Base-by-base conservation (phyloP, 2,888 invertebrate species). In the Polydrusus cervinus region DNA sequence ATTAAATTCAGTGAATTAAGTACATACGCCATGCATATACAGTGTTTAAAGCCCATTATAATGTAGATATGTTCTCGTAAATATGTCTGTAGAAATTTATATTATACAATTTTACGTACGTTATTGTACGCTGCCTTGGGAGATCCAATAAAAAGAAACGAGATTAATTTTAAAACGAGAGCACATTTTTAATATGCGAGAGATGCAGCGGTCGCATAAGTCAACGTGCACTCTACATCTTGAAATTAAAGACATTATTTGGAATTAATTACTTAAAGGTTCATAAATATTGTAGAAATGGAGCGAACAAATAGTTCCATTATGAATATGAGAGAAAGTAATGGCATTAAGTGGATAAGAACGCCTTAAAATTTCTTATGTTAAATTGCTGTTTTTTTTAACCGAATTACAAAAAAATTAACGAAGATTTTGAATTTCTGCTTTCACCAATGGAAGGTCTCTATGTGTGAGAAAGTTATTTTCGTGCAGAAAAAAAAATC, bases 1-100 rank as follows among this genome's bases (percentile, higher is more conserved):
- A 75, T 74, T 77, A 75, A 77, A 77, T 77, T 77, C 74, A 77
- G 71, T 53, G 74, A 77, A 74, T 74, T 77, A 77, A 74, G 70
- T 74, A 74, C 74, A 49, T 70, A 74, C 57, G 62, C 70, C 73
- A 71, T 74, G 72, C 72, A 77, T 74, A 55, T 68, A 74, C 74
- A 74, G 71, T 71, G 74, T 74, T 77, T 74, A 77, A 77, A 47
- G 74, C 66, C 74, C 77, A 77, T 77, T 77, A 74, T 77, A 74
- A 74, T 74, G 77, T 74, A 74, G 77, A 74, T 77, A 74, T 40
- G 74, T 74, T 71, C 74, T 74, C 77, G 74, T 77, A 77, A 77
- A 77, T 74, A 77, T 74, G 77, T 74, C 77, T 25, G 71, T 45
- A 45, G 77, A 74, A 74, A 77, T 77, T 74, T 77, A 77, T 77